Conservation (phyloP, 2,113 vertebrate species). For the Channa argus region DNA sequence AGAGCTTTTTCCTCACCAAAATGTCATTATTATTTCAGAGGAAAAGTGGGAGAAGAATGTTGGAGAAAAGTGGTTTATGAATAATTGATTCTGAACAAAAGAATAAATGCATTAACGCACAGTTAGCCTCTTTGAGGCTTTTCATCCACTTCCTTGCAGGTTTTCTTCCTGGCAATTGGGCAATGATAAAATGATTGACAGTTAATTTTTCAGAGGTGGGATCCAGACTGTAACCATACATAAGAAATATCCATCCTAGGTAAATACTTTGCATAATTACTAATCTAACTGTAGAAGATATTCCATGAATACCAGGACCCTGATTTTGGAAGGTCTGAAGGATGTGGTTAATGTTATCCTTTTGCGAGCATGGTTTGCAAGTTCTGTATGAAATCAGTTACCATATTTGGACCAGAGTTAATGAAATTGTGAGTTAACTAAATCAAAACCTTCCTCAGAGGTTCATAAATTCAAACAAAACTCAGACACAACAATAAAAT, state of each 20-base stretch:
- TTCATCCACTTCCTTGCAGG: slow-evolving; percentile 35
- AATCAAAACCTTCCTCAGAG: background rate
- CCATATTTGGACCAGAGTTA: background rate
- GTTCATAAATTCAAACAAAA: slow-evolving; percentile 15
- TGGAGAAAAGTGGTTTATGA: slow-evolving; percentile 64
- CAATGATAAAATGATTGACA: slow-evolving; percentile 47
- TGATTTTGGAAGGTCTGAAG: too few relatives aligned
- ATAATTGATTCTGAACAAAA: slow-evolving; percentile 68
- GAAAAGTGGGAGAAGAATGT: slow-evolving; percentile 57
- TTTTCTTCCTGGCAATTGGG: slow-evolving; percentile 37
- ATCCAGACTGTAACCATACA: slow-evolving; percentile 22
- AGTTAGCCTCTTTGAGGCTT: slow-evolving; percentile 41
- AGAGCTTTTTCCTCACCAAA: slow-evolving; percentile 58
- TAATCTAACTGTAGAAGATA: too few relatives aligned
- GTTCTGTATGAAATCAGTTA: too few relatives aligned
- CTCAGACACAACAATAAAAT: background rate
- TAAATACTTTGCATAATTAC: too few relatives aligned
- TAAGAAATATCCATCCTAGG: background rate
- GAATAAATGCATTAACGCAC: slow-evolving; percentile 65
- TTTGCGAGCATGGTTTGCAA: too few relatives aligned
- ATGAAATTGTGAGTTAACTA: background rate
- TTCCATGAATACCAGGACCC: too few relatives aligned
- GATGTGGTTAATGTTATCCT: too few relatives aligned
- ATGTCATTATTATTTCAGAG: slow-evolving; percentile 68
- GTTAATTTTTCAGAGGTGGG: slow-evolving; percentile 27